Evolutionary conservation across 2,888 invertebrate species (phyloP).

Genomic region (Leptarthrus brevirostris): DNA sequence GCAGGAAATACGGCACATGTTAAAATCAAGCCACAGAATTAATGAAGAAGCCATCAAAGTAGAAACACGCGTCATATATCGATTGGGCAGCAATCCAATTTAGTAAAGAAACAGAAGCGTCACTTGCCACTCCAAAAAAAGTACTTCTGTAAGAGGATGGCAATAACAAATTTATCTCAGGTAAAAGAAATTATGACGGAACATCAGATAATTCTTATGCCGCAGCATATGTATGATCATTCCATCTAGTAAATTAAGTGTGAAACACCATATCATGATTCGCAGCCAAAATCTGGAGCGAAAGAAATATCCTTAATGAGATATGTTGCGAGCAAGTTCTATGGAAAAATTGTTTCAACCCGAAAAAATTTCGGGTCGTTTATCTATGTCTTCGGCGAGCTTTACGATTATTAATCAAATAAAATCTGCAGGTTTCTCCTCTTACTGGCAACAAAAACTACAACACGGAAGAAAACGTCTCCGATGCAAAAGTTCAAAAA

Average conservation of each 20-base stretch:
- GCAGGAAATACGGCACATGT: too few species aligned
- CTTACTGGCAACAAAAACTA: not conserved
- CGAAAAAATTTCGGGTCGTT: not conserved
- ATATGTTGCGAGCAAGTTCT: slow-evolving; percentile 13
- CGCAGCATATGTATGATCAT: slow-evolving; percentile 1
- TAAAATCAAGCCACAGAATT: not conserved
- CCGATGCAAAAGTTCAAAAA: not conserved
- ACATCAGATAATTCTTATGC: slow-evolving; percentile 12
- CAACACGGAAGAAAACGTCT: not conserved
- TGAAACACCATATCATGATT: slow-evolving; percentile 29
- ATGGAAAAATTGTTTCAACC: not conserved
- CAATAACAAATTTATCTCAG: slow-evolving; percentile 27
- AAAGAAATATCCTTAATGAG: slow-evolving; percentile 30
- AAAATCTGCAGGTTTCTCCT: not conserved
- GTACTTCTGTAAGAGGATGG: not conserved
- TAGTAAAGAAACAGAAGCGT: not conserved
- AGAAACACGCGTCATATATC: slow-evolving; percentile 19
- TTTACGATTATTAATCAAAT: slow-evolving; percentile 26
- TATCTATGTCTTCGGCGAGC: slow-evolving; percentile 4
- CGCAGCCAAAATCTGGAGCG: slow-evolving; percentile 8
- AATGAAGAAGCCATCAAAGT: slow-evolving; percentile 36
- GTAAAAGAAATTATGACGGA: slow-evolving; percentile 4
- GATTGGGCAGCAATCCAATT: slow-evolving; percentile 27
- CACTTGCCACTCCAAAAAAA: not conserved
- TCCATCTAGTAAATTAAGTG: slow-evolving; percentile 26